Base-by-base conservation (phyloP, 2,113 vertebrate species). In the Spilogale gracilis region DNA sequence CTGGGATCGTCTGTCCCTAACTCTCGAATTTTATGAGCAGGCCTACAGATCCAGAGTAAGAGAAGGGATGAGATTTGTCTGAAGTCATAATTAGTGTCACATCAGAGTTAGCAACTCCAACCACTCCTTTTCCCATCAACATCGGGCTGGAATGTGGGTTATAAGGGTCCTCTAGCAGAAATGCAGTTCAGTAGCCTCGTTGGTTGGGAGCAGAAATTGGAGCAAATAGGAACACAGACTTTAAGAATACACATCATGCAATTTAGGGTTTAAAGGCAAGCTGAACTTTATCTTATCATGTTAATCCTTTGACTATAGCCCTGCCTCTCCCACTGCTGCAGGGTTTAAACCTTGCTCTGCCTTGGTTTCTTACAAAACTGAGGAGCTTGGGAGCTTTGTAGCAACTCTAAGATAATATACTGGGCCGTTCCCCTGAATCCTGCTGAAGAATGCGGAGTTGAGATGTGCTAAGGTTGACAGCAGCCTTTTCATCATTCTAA, bases 201-300 rank as follows among this genome's bases (percentile, higher is more conserved):
- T 32, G 54, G 25, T 79, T 54, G 14, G 63, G 9, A 17, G 48
- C n/a, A 91, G 27, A 78, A 69, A 89, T 27, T 61, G 11, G 32
- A 93, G 25, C 90, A 50, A 78, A 73, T 71, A 91, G n/a, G 30
- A 90, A 95, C 11, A n/a, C 74, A 60, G 27, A 21, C 14, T 54
- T 60, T n/a, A 81, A 74, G 56, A 89, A 89, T 54, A 61, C 71
- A 91, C 54, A 74, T 82, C 63, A 54, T 97, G 71, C 32, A 32
- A 9, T 20, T 92, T 63, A 81, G 74, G 25, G 81, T 93, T 79
- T 78, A 69, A 82, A 63, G 71, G 92, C 79, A 92, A 96, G 50
- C 13, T 89, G 30, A 74, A 27, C 16, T 21, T 84, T 81, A 81
- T 83, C 79, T 98, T 97, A 95, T 88, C 94, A 82, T 96, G 67